Evolutionary conservation across 2,888 invertebrate genomes (phyloP), one percentile per base, ranked within the genome.

Genomic region (Amiota communis): DNA sequence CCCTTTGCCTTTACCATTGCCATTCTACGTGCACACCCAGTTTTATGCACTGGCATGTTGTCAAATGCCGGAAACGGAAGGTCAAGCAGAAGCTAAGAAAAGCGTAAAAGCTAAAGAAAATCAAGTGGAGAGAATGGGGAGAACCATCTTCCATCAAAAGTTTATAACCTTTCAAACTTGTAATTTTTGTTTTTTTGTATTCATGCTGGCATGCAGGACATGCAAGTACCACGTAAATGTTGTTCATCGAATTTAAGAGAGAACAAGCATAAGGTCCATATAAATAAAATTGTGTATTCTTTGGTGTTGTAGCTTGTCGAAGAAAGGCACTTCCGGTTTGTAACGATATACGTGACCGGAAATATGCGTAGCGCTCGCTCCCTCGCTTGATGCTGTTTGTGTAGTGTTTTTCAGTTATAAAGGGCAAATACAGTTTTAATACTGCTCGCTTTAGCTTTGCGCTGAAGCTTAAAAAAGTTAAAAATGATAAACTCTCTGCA

Each of bases 261-360:
- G 13, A 53, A n/a, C 36, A 2, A 36, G 36, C 36, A 36, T 36
- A 36, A 2, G 36, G 36, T 36, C 36, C 36, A 36, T 6, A 36
- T 36, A 36, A 36, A 36, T 36, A 36, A 36, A 36, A 36, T 36
- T 4, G 23, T 23, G 3, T 36, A 36, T 36, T 36, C 36, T 2
- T 36, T 36, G 36, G 4, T 36, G 36, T 36, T 36, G 36, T 36
- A 36, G 36, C 36, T 36, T 36, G 36, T 36, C 36, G 36, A 36
- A 36, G 36, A 36, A 36, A 36, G 36, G 36, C 36, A 36, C 36
- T 72, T 68, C 74, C 74, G 67, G 73, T 20, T 61, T 36, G 36
- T 63, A 74, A 51, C 78, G 72, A 74, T 76, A 74, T 73, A 73
- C 74, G 74, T 77, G 77, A 75, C 77, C 74, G 77, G 77, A 77